Base-by-base conservation (phyloP, 2,888 invertebrate species). In the Cacoxenus indagator region DNA sequence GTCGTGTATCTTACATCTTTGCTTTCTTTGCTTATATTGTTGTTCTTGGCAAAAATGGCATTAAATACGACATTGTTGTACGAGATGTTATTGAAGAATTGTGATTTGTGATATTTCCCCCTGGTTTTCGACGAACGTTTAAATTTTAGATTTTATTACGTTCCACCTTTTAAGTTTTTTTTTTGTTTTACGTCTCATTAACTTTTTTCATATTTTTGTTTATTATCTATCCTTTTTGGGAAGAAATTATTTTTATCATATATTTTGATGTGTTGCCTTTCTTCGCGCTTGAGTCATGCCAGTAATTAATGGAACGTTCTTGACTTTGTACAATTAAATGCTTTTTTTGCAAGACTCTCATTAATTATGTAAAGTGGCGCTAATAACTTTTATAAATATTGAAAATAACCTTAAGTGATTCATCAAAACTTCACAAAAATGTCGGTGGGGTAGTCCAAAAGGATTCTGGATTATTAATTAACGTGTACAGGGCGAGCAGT, bases 21-120 rank as follows among this genome's bases (percentile, higher is more conserved):
- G 55, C 55, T 22, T 54, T 54, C n/a, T 51, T 51, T 51, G 22
- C 6, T 59, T 59, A 14, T 31, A 31, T 62, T 45, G 45, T 45
- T 45, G 43, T 27, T 11, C 14, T 62, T 19, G 24, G 24, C 22
- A 55, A 55, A 55, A 8, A 24, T 1, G 26, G 26, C 26, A 55
- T 1, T 4, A 4, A 61, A 31, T 37, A n/a, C 2, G 9, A 5
- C 19, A 14, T 62, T 31, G 19, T 26, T n/a, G 11, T 45, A 24
- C 45, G 43, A 22, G 14, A 62, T 62, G 43, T 45, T 62, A 43
- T 24, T 62, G 61, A 14, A 45, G 45, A 45, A 9, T 31, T 37
- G 37, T 37, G 37, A 4, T n/a, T n/a, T n/a, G n/a, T n/a, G n/a
- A n/a, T n/a, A n/a, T n/a, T n/a, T n/a, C n/a, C n/a, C n/a, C n/a